phyloP scores from a whole-genome alignment of 2,888 invertebrate genomes.

The Plemyria rubiginata region DNA sequence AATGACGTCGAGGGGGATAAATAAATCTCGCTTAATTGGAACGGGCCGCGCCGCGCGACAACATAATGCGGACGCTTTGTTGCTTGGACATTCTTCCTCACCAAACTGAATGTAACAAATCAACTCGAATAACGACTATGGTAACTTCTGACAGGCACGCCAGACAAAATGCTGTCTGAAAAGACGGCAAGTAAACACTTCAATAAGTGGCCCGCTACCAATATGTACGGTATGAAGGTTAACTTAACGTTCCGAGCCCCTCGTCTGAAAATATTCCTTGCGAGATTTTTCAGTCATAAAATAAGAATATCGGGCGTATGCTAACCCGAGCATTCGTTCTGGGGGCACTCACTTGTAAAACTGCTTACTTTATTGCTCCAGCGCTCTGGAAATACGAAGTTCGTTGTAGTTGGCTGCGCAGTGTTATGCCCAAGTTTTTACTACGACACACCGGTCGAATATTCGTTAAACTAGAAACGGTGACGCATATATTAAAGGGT shows the following conservation, averaged over 20 bases:
- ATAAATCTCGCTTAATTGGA: constrained; percentile 82
- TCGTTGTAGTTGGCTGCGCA: constrained; percentile 59
- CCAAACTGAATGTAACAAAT: constrained; percentile 66
- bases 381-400: constrained; percentile 66
- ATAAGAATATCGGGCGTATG: constrained; percentile 70
- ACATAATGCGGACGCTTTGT: constrained; percentile 77
- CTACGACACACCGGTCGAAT: constrained; percentile 53
- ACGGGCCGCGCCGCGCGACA: constrained; percentile 72
- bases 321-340: constrained; percentile 69
- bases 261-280: constrained; percentile 54
- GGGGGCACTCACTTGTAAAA: constrained; percentile 75
- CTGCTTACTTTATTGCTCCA: constrained; percentile 75
- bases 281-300: constrained; percentile 69
- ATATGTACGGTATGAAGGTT: constrained; percentile 42
- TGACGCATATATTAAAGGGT: constrained; percentile 79
- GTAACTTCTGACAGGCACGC: constrained; percentile 63
- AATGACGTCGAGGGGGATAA: constrained; percentile 69
- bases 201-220: constrained; percentile 39
- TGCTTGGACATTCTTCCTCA: constrained; percentile 68
- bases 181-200: constrained; percentile 43
- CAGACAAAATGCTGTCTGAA: constrained; percentile 51
- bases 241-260: constrained; percentile 38
- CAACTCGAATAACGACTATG: constrained; percentile 68
- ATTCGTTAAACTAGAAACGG: constrained; percentile 64
- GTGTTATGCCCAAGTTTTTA: constrained; percentile 53